Evolutionary conservation across 2,888 invertebrate genomes (phyloP), one percentile per base, ranked within the genome.

Genomic region (Drosophila bunnanda): DNA sequence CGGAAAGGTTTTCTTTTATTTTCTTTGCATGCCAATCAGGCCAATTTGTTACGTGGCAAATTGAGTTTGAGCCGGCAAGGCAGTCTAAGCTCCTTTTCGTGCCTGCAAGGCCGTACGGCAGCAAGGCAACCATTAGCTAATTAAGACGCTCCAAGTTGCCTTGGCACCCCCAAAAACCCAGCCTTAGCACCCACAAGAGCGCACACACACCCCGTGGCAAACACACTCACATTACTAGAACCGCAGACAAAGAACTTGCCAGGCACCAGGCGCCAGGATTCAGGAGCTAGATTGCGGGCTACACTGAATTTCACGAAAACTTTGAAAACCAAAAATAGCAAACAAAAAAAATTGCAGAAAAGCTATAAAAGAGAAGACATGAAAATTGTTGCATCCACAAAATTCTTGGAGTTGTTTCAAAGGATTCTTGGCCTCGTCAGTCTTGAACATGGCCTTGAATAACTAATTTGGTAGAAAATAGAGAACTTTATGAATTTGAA

Each of bases 121-220:
- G 62, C 56, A 50, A 67, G 68, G 68, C 72, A 54, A 57, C 79
- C 88, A 84, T 84, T 78, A 76, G 82, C 77, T 87, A 83, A 83
- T 83, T 87, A 79, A 75, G 75, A 73, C 55, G 48, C 61, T 54
- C 62, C 67, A 68, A 66, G 74, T 22, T 32, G 74, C 43, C 36
- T 58, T 43, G 56, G 30, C 41, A 38, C 20, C 30, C 43, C 48
- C 20, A 52, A 52, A 34, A 52, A 36, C 50, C 50, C 50, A 22
- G 9, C 22, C 50, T 34, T 15, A 10, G n/a, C 61, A 41, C 43
- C 54, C 34, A 41, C 52, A 28, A 60, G 17, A 59, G 46, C 20
- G 20, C 34, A 70, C 38, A 50, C 38, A 50, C 13, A 43, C 13
- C 30, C 30, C 13, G 3, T 8, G 12, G 3, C 13, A 20, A 6